These are phyloP conservation scores for Drosophila yakuba DNA, from an alignment of 1,140 invertebrate species.

Conservation along the genomic window DNA sequence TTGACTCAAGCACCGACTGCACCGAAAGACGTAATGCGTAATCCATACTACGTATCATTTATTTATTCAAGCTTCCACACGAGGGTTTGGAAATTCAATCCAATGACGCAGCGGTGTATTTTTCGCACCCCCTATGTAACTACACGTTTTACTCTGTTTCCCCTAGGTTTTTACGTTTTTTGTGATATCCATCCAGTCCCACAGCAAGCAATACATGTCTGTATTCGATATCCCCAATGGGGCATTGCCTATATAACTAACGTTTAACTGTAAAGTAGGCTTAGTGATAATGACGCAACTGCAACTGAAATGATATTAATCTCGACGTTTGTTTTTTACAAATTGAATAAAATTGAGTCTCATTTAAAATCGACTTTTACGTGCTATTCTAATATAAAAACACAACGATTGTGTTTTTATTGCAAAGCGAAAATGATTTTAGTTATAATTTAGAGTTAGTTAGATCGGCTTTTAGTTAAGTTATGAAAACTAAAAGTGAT, in stretches of 20 bases:
- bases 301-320: slow-evolving; percentile 44
- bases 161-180: slow-evolving; percentile 41
- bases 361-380: slow-evolving; percentile 17
- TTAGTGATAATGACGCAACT: slow-evolving; percentile 46
- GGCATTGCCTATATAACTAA: slow-evolving; percentile 30
- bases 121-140: slow-evolving; percentile 2
- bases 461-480: no score
- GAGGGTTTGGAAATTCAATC: slow-evolving; percentile 12
- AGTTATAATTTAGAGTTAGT: no score
- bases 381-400: neutral
- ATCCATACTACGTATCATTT: slow-evolving; percentile 31
- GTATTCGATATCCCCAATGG: slow-evolving; percentile 23
- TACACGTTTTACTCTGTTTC: slow-evolving; percentile 39
- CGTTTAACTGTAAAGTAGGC: slow-evolving; percentile 32
- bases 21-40: slow-evolving; percentile 28
- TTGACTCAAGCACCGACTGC: slow-evolving; percentile 31
- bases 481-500: no score
- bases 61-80: slow-evolving; percentile 41
- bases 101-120: slow-evolving; percentile 28
- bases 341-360: slow-evolving; percentile 43
- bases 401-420: neutral
- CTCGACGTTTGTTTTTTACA: slow-evolving; percentile 29
- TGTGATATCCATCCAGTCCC: slow-evolving; percentile 61
- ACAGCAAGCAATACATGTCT: slow-evolving; percentile 43
- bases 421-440: neutral